phyloP scores from a whole-genome alignment of 1,140 invertebrate genomes.

The Habropoda laboriosa region DNA sequence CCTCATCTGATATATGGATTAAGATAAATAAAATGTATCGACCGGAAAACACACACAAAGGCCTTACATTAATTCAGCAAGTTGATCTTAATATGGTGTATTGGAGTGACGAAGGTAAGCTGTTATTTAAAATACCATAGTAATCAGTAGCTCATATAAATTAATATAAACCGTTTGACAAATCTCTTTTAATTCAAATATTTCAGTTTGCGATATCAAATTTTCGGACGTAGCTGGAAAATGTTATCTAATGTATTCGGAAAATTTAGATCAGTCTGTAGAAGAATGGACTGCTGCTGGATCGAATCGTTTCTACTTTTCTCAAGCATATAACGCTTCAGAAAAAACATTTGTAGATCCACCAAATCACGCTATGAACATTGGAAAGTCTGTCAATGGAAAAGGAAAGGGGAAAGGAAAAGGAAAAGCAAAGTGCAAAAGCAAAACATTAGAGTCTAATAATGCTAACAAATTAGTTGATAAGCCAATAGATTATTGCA shows the following conservation, averaged over 20 bases:
- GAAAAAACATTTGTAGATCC: constrained; percentile 85
- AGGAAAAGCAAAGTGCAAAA: constrained; percentile 87
- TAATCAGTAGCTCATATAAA: constrained; percentile 2
- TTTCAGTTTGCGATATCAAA: constrained; percentile 82
- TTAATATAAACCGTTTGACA: constrained; percentile 1
- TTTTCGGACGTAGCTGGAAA: constrained; percentile 83
- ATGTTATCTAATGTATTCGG: constrained; percentile 84
- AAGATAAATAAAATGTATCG: constrained; percentile 88
- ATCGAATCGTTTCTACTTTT: constrained; percentile 90
- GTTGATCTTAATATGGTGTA: constrained; percentile 89
- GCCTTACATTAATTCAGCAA: constrained; percentile 81
- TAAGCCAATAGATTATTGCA: constrained; percentile 67
- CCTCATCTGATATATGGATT: constrained; percentile 85
- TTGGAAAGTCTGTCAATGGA: constrained; percentile 85
- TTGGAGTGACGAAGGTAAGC: constrained; percentile 88
- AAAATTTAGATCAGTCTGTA: constrained; percentile 81
- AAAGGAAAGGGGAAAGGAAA: constrained; percentile 85
- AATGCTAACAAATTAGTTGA: constrained; percentile 58
- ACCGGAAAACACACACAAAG: constrained; percentile 88
- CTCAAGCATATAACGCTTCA: constrained; percentile 85
- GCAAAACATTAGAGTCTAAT: constrained; percentile 81
- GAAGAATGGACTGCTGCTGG: constrained; percentile 85
- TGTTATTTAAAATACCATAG: constrained; percentile 12
- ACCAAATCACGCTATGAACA: constrained; percentile 82
- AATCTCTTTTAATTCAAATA: constrained; percentile 40